Evolutionary conservation across 2,888 invertebrate genomes (phyloP).

Genomic region (Eumerus sabulonum): DNA sequence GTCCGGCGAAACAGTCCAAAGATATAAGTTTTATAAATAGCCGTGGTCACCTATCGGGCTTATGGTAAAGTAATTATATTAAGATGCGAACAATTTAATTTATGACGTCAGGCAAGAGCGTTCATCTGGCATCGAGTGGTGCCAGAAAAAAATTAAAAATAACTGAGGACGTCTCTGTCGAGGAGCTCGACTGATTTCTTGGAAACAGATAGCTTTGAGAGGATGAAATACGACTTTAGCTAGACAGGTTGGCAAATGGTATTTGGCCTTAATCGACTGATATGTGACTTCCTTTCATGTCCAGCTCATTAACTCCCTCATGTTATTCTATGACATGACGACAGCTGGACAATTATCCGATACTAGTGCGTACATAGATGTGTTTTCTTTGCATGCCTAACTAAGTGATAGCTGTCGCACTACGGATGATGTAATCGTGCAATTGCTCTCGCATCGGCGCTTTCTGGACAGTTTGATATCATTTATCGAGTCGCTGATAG

Average conservation of each 20-base stretch:
- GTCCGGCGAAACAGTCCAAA: neutral
- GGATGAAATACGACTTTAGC: too few species aligned
- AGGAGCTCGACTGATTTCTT: neutral
- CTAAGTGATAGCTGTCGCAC: neutral
- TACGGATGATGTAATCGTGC: constrained; percentile 28
- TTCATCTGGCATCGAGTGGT: constrained; percentile 16
- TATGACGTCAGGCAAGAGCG: constrained; percentile 18
- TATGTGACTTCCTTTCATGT: constrained; percentile 41
- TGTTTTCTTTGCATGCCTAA: constrained; percentile 15
- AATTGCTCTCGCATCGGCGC: too few species aligned
- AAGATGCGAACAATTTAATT: constrained; percentile 25
- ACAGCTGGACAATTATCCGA: constrained; percentile 24
- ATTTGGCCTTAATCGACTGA: constrained; percentile 29
- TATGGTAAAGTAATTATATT: constrained; percentile 13
- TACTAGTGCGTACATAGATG: constrained; percentile 13
- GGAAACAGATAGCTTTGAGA: too few species aligned
- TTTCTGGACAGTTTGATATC: constrained; percentile 1
- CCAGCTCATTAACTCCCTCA: neutral
- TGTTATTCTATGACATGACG: neutral
- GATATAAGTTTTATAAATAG: constrained; percentile 32
- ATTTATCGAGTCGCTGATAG: neutral
- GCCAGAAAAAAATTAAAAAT: constrained; percentile 30
- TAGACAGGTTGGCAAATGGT: constrained; percentile 29
- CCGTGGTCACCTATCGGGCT: constrained; percentile 17
- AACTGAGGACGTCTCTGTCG: neutral